Evolutionary conservation across 1,140 invertebrate genomes (phyloP).

Genomic region (Phenacoccus solenopsis): DNA sequence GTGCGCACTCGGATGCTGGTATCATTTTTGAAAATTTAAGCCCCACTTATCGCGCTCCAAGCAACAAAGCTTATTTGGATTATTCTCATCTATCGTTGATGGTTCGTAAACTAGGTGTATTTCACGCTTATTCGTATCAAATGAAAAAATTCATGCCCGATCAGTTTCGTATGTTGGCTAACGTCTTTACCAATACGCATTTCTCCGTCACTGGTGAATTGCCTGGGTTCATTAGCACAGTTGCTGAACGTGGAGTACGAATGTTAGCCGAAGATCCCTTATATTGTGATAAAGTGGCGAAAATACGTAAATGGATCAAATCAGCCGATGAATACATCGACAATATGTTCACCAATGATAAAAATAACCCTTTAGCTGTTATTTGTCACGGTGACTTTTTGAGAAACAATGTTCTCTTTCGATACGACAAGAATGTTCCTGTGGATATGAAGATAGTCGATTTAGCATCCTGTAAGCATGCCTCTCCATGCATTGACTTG

Average conservation of each 20-base stretch:
- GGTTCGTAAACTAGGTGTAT: not conserved
- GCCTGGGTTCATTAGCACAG: not conserved
- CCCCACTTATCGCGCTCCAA: not conserved
- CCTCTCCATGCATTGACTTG: conserved; percentile 33
- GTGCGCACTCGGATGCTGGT: not conserved
- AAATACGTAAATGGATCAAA: not conserved
- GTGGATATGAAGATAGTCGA: conserved; percentile 33
- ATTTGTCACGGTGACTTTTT: conserved; percentile 36
- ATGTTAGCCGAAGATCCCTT: not conserved
- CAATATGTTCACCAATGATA: not conserved
- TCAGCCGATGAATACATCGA: not conserved
- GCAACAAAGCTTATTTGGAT: not conserved
- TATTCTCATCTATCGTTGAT: not conserved
- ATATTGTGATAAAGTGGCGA: conserved; percentile 1
- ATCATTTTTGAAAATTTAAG: conserved; percentile 18
- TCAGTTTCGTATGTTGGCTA: not conserved
- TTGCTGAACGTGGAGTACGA: not conserved
- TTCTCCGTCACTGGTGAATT: not conserved
- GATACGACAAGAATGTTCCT: conserved; percentile 17
- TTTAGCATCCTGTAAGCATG: conserved; percentile 31
- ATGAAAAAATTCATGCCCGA: not conserved
- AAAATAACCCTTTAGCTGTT: conserved; percentile 29
- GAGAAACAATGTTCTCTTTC: conserved; percentile 31
- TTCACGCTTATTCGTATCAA: not conserved
- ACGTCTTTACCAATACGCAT: not conserved